Conservation (phyloP, 2,888 invertebrate genomes). For the Pheosia tremula region DNA sequence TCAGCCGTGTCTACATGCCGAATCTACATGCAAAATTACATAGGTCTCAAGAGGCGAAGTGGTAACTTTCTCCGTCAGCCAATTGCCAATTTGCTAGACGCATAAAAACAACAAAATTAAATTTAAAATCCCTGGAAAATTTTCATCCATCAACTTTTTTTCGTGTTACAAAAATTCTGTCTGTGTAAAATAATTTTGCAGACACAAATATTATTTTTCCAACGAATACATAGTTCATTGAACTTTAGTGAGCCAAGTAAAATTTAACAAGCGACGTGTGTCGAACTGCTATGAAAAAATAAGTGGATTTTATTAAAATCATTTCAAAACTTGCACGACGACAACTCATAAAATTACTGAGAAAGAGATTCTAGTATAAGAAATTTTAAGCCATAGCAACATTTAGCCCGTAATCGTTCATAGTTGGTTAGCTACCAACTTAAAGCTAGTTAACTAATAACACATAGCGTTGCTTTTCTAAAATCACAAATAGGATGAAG, state of each 20-base stretch:
- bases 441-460: too few relatives aligned
- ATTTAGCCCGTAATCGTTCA: too few relatives aligned
- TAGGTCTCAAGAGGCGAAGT: background rate
- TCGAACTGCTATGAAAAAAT: background rate
- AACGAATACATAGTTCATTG: background rate
- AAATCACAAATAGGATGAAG: too few relatives aligned
- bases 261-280: background rate
- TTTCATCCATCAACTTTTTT: background rate
- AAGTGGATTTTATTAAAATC: too few relatives aligned
- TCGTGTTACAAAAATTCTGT: background rate
- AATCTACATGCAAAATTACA: background rate
- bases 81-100: too few relatives aligned
- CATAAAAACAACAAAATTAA: background rate
- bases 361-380: too few relatives aligned
- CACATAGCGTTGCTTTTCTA: too few relatives aligned
- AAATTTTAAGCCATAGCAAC: too few relatives aligned
- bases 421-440: too few relatives aligned
- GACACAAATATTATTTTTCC: background rate
- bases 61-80: background rate
- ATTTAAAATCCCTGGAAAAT: background rate
- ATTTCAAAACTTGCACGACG: too few relatives aligned
- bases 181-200: conserved; percentile 1
- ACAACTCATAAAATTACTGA: too few relatives aligned
- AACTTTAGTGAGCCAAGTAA: conserved; percentile 1
- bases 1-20: background rate